Conservation (phyloP, 1,140 invertebrate genomes). For the Paracyclopina nana region DNA sequence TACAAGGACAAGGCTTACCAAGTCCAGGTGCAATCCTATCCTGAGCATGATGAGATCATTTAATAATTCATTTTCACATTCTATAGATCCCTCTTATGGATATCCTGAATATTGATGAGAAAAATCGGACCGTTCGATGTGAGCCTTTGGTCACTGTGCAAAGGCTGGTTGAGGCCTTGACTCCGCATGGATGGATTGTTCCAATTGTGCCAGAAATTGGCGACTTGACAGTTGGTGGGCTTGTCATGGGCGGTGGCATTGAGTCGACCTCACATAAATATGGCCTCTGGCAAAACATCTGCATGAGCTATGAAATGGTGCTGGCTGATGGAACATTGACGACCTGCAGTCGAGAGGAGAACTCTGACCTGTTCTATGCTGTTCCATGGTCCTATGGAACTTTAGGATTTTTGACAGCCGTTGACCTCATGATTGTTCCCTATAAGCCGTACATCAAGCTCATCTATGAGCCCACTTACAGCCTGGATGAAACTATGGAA, state of each 20-base stretch:
- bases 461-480: conserved; percentile 41
- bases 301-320: conserved; percentile 49
- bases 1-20: conserved; percentile 50
- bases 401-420: conserved; percentile 52
- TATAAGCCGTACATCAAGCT: conserved; percentile 35
- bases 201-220: conserved; percentile 64
- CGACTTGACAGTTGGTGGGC: conserved; percentile 31
- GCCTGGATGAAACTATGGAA: conserved; percentile 30
- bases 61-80: no score
- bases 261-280: conserved; percentile 53
- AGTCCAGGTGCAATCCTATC: no score
- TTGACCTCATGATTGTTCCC: conserved; percentile 49
- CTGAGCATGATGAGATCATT: no score
- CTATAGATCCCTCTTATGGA: conserved; percentile 55
- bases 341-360: conserved; percentile 45
- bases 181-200: conserved; percentile 44
- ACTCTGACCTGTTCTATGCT: conserved; percentile 47
- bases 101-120: conserved; percentile 43
- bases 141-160: conserved; percentile 62
- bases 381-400: conserved; percentile 67
- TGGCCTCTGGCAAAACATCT: conserved; percentile 60
- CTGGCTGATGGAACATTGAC: conserved; percentile 48
- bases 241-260: conserved; percentile 62
- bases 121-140: conserved; percentile 41
- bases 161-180: conserved; percentile 44